Evolutionary conservation across 2,113 vertebrate genomes (phyloP).

Genomic region (Neofelis nebulosa): DNA sequence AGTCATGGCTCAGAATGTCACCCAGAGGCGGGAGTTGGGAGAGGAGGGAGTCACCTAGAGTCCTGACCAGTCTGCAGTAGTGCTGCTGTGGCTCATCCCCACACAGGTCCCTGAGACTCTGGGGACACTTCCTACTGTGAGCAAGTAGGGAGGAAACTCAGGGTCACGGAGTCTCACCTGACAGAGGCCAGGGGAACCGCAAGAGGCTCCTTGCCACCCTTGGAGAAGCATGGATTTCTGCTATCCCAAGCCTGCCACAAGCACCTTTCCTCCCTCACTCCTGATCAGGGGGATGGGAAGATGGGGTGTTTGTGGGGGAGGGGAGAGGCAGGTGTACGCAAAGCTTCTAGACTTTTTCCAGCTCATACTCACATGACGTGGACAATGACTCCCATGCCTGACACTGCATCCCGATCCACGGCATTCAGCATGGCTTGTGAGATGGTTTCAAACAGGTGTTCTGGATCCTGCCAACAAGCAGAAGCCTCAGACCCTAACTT

Average conservation of each 20-base stretch:
- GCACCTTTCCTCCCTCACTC: neutral
- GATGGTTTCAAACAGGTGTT: conserved; percentile 97
- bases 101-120: neutral
- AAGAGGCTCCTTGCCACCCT: neutral
- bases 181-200: neutral
- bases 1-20: neutral
- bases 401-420: conserved; percentile 95
- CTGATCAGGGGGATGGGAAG: neutral
- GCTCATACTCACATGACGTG: conserved; percentile 93
- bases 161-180: neutral
- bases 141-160: neutral
- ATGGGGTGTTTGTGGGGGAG: neutral
- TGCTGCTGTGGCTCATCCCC: neutral
- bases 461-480: conserved; percentile 88
- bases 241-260: neutral
- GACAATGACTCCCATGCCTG: conserved; percentile 96
- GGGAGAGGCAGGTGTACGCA: neutral
- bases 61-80: neutral
- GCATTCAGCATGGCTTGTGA: conserved; percentile 98
- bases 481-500: neutral
- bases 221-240: neutral
- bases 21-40: neutral
- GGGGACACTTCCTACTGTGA: neutral
- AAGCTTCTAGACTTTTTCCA: neutral
- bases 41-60: neutral